These are phyloP conservation scores for Limnephilus rhombicus DNA, from an alignment of 2,888 invertebrate genomes.

Conservation along the genomic window DNA sequence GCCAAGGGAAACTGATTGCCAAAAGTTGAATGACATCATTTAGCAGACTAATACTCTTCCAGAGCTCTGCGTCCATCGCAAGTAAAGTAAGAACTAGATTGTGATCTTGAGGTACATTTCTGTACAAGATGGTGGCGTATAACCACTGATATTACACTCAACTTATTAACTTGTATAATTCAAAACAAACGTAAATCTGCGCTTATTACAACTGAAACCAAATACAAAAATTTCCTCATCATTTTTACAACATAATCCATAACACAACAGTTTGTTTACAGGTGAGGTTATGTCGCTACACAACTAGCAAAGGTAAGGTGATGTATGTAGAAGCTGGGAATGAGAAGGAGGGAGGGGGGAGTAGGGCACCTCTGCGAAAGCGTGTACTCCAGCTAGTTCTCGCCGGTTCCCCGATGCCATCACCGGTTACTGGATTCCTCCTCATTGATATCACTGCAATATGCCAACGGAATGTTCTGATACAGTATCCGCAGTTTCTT, in stretches of 20 bases:
- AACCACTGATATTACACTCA: not conserved
- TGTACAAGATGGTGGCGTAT: not conserved
- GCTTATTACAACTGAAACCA: not conserved
- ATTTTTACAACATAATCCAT: not conserved
- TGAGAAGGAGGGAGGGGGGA: conserved; percentile 34
- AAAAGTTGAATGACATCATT: too few species aligned
- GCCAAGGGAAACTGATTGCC: too few species aligned
- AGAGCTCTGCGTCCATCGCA: too few species aligned
- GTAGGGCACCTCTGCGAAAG: conserved; percentile 69
- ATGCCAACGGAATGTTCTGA: conserved; percentile 67
- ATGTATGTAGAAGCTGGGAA: conserved; percentile 36
- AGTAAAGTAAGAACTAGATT: too few species aligned
- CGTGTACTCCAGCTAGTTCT: conserved; percentile 76
- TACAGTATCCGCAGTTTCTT: conserved; percentile 20
- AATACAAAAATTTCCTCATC: not conserved
- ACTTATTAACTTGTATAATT: not conserved
- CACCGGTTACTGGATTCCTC: conserved; percentile 82
- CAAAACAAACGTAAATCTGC: not conserved
- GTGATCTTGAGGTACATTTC: not conserved
- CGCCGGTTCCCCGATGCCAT: conserved; percentile 78
- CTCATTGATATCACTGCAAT: conserved; percentile 74
- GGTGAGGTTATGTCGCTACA: conserved; percentile 25
- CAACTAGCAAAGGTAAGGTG: not conserved
- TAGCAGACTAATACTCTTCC: too few species aligned
- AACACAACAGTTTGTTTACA: not conserved